Base-by-base conservation (phyloP, 2,888 invertebrate genomes). In the Pandemis heparana region DNA sequence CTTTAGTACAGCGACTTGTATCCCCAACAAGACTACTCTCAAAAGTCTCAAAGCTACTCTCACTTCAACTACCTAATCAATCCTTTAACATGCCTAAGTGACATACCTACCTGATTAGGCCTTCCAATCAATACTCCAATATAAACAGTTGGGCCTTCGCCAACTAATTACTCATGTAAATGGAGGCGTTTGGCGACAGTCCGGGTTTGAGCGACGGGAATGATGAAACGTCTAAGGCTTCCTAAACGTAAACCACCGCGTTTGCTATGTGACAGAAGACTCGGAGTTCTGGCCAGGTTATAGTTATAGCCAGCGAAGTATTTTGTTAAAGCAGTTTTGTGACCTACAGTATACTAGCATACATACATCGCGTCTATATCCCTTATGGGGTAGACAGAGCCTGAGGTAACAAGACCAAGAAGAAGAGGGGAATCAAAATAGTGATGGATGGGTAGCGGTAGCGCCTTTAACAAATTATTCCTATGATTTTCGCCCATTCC, bases 131-230 rank as follows among this genome's bases (percentile, higher is more conserved):
- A 67, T 67, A 56, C 39, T 4, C 18, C 56, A 67, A 67, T 67
- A 67, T 56, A 67, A 67, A 67, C 66, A 67, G 66, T 80, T 85
- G 87, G 86, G 79, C 68, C 72, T 48, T 62, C 60, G 86, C 87
- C 89, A 88, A 86, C 82, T 89, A 89, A 90, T 90, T 89, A 89
- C 85, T 86, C 88, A 89, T 88, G 87, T 87, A 87, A 89, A 89
- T 88, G 85, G 86, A 84, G 83, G 80, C 78, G 81, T 81, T 82
- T 82, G 82, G 79, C 76, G 78, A 81, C 82, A 5, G 53, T 16
- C 65, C 16, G n/a, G 14, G 53, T 53, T 66, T 53, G 51, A 39
- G 65, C 18, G 68, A 56, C 66, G 53, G 16, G 53, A 53, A 48
- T 66, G 23, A 64, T 48, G 46, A 64, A 64, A 48, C 41, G 41